Evolutionary conservation across 2,888 invertebrate species (phyloP).

Genomic region (Podabrus alpinus): DNA sequence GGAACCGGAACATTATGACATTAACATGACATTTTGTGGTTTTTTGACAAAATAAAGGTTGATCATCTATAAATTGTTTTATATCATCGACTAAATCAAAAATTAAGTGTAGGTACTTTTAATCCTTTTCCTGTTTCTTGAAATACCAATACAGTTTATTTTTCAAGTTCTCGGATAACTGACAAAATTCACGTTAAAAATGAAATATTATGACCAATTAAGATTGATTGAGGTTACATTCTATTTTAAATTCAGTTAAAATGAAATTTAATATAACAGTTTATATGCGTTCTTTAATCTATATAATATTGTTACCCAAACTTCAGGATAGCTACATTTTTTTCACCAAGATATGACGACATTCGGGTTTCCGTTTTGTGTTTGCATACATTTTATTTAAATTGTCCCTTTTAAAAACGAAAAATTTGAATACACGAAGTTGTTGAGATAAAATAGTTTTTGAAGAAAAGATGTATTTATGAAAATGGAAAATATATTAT

Average conservation of each 20-base stretch:
- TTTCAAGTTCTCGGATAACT: not conserved
- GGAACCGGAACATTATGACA: not conserved
- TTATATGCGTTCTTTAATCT: not conserved
- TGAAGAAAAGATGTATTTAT: not conserved
- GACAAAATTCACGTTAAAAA: not conserved
- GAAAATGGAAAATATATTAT: not conserved
- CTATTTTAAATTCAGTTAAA: not conserved
- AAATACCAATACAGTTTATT: not conserved
- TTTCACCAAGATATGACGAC: not conserved
- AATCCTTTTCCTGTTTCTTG: not conserved
- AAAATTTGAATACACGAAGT: not conserved
- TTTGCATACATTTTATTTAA: not conserved
- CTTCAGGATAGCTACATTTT: not conserved
- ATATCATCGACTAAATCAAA: not conserved
- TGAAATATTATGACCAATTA: not conserved
- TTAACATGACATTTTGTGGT: not conserved
- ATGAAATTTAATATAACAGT: not conserved
- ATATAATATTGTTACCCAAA: not conserved
- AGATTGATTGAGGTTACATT: not conserved
- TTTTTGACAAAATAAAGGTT: not conserved
- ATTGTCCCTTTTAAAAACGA: not conserved
- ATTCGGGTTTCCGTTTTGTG: not conserved
- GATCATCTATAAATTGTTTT: not conserved
- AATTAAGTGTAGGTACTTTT: not conserved
- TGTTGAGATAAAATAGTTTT: not conserved